Conservation (phyloP, 2,888 invertebrate species). For the Luperina nickerlii region DNA sequence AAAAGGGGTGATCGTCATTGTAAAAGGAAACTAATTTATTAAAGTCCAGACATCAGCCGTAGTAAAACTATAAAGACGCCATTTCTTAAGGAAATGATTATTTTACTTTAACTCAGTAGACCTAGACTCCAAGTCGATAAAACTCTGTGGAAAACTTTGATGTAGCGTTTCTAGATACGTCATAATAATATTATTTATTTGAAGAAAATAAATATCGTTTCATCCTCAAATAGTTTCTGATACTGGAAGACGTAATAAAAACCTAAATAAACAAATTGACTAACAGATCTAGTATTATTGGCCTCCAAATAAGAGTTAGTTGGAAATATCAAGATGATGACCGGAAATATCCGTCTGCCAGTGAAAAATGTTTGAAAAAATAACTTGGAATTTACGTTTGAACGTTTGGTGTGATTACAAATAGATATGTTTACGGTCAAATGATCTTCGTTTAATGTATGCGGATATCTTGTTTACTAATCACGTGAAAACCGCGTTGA, state of each 20-base stretch:
- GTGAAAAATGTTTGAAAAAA: not conserved
- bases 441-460: slow-evolving; percentile 28
- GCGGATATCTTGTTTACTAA: slow-evolving; percentile 47
- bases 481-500: slow-evolving; percentile 1
- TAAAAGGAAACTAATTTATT: not conserved
- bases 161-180: not conserved
- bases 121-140: not conserved
- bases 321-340: slow-evolving; percentile 22
- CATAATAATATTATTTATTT: slow-evolving; percentile 10
- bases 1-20: too few relatives aligned
- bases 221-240: slow-evolving; percentile 9
- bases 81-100: not conserved
- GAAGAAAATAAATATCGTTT: slow-evolving; percentile 29
- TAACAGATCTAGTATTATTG: slow-evolving; percentile 20
- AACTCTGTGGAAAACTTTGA: not conserved
- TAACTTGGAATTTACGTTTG: slow-evolving; percentile 5
- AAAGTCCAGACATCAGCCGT: not conserved
- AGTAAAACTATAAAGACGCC: not conserved
- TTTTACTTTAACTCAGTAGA: not conserved
- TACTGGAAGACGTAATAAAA: slow-evolving; percentile 26
- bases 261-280: slow-evolving; percentile 13
- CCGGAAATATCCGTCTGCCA: slow-evolving; percentile 25
- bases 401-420: slow-evolving; percentile 39
- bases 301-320: not conserved
- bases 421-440: slow-evolving; percentile 43